These are phyloP conservation scores for Cranoglanis bouderius DNA, from an alignment of 2,113 vertebrate species.

Conservation along the genomic window DNA sequence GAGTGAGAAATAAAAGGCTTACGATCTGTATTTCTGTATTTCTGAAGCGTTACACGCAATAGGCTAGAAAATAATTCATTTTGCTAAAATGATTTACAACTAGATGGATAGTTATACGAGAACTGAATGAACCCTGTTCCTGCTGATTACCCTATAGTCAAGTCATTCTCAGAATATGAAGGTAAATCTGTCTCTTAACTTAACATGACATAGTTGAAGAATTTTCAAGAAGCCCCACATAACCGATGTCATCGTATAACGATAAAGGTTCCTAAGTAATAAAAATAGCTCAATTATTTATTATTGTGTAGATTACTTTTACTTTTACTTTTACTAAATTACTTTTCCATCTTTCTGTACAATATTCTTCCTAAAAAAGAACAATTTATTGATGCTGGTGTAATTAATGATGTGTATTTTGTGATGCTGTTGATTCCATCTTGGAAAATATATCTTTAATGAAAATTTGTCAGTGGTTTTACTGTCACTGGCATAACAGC, in stretches of 20 bases:
- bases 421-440: no score
- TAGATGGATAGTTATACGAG: neutral
- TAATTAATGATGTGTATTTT: no score
- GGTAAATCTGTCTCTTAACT: neutral
- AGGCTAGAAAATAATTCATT: neutral
- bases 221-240: neutral
- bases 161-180: neutral
- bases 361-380: no score
- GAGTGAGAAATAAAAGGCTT: slow-evolving; percentile 28
- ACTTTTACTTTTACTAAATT: no score
- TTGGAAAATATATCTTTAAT: no score
- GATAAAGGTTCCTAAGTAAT: neutral
- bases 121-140: neutral
- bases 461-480: no score
- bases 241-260: neutral
- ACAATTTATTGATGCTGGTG: no score
- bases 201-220: neutral
- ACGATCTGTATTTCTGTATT: neutral
- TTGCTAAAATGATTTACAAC: slow-evolving; percentile 1
- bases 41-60: neutral
- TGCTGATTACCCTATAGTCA: neutral
- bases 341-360: no score
- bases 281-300: neutral
- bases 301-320: neutral
- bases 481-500: no score